Evolutionary conservation across 2,888 invertebrate genomes (phyloP).

Genomic region (Dioctria rufipes): DNA sequence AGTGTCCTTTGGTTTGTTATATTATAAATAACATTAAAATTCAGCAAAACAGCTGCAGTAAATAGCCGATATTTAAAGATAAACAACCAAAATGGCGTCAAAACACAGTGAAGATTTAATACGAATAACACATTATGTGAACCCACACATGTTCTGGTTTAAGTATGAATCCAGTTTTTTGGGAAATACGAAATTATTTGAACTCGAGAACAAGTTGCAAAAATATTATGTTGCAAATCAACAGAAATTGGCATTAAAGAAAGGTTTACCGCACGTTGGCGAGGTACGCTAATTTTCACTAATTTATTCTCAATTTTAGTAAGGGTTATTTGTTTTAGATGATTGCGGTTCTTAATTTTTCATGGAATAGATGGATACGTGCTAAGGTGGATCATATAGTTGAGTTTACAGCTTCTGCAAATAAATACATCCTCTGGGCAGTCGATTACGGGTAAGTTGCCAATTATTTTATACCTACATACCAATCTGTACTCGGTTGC

Average conservation of each 20-base stretch:
- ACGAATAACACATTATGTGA: slow-evolving; percentile 57
- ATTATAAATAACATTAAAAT: too few species aligned
- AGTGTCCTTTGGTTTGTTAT: too few species aligned
- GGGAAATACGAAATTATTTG: slow-evolving; percentile 8
- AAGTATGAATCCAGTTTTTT: slow-evolving; percentile 51
- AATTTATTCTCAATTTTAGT: neutral
- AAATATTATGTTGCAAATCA: slow-evolving; percentile 6
- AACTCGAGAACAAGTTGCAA: slow-evolving; percentile 35
- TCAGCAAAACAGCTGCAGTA: too few species aligned
- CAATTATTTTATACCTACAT: too few species aligned
- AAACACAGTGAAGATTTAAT: slow-evolving; percentile 66
- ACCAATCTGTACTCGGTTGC: too few species aligned
- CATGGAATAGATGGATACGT: slow-evolving; percentile 53
- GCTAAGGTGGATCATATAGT: slow-evolving; percentile 53
- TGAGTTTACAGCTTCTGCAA: neutral
- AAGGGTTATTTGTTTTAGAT: slow-evolving; percentile 41
- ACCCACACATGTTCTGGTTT: slow-evolving; percentile 58
- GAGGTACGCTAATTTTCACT: slow-evolving; percentile 27
- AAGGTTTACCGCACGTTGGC: slow-evolving; percentile 14
- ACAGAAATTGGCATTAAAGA: neutral
- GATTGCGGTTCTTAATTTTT: slow-evolving; percentile 49
- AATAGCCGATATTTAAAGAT: too few species aligned
- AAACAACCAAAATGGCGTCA: slow-evolving; percentile 67
- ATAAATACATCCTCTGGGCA: slow-evolving; percentile 55
- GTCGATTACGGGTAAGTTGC: slow-evolving; percentile 55